Percentiles rank a stretch among this genome's conserved stretches.
phyloP scores from a whole-genome alignment of 2,797 vertebrate genomes.

The Silurus aristotelis region DNA sequence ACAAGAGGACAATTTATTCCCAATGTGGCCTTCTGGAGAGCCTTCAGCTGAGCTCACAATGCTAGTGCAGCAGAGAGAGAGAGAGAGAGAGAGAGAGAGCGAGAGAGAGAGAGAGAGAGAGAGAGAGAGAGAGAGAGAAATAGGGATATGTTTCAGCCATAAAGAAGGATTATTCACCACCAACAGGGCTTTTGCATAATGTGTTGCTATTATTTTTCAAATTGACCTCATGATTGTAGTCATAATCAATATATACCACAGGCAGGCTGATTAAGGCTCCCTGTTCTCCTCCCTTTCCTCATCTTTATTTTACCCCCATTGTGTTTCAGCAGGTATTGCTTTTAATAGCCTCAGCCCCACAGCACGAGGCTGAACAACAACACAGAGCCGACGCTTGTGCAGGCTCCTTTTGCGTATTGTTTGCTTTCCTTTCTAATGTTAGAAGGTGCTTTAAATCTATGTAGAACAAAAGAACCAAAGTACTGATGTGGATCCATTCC shows the following conservation, averaged over 20 bases:
- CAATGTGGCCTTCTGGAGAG: conserved; percentile 52
- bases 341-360: conserved; percentile 56
- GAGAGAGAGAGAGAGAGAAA: conserved; percentile 2
- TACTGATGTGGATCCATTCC: conserved; percentile 1
- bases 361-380: conserved; percentile 60
- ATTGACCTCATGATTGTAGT: conserved; percentile 84
- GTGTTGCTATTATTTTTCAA: conserved; percentile 84
- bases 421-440: conserved; percentile 6
- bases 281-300: conserved; percentile 47
- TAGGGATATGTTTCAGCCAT: conserved; percentile 75
- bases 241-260: conserved; percentile 81
- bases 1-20: conserved; percentile 59
- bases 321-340: conserved; percentile 57
- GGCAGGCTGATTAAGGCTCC: conserved; percentile 64
- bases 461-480: conserved; percentile 14
- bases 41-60: conserved; percentile 52
- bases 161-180: conserved; percentile 81
- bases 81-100: background rate
- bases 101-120: conserved; percentile 12
- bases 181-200: conserved; percentile 82
- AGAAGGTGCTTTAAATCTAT: conserved; percentile 17
- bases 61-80: conserved; percentile 28
- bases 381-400: conserved; percentile 15
- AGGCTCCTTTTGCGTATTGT: conserved; percentile 35
- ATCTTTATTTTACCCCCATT: conserved; percentile 54